These are phyloP conservation scores for Sphyrna mokarran DNA, from an alignment of 2,113 vertebrate genomes.

Conservation along the genomic window DNA sequence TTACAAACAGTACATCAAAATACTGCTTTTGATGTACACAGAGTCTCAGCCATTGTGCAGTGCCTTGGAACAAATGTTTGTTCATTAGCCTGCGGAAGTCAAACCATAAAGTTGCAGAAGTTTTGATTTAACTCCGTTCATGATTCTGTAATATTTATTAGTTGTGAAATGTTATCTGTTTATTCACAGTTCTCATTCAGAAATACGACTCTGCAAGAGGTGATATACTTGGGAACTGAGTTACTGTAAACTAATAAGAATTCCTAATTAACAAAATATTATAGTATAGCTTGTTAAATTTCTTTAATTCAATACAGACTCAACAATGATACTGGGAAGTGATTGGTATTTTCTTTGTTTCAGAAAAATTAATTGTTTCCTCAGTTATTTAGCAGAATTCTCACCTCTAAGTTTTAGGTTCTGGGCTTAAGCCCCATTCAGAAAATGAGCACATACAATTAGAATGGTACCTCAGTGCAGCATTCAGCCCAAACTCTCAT, in stretches of 20 bases:
- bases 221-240: not conserved
- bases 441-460: not conserved
- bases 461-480: not conserved
- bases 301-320: not conserved
- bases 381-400: not conserved
- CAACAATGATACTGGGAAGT: not conserved
- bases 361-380: not conserved
- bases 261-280: not conserved
- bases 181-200: conserved; percentile 18
- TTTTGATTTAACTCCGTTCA: not conserved
- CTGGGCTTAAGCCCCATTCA: not conserved
- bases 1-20: not conserved
- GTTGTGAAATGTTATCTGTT: not conserved
- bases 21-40: not conserved
- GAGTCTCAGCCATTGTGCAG: not conserved
- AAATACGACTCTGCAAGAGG: not conserved
- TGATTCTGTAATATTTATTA: not conserved
- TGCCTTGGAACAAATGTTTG: not conserved
- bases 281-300: not conserved
- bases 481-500: not conserved
- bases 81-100: not conserved
- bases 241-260: not conserved
- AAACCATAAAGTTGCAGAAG: not conserved
- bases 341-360: not conserved
- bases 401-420: not conserved